Evolutionary conservation across 2,888 invertebrate genomes (phyloP).

Genomic region (Xanthia icteritia): DNA sequence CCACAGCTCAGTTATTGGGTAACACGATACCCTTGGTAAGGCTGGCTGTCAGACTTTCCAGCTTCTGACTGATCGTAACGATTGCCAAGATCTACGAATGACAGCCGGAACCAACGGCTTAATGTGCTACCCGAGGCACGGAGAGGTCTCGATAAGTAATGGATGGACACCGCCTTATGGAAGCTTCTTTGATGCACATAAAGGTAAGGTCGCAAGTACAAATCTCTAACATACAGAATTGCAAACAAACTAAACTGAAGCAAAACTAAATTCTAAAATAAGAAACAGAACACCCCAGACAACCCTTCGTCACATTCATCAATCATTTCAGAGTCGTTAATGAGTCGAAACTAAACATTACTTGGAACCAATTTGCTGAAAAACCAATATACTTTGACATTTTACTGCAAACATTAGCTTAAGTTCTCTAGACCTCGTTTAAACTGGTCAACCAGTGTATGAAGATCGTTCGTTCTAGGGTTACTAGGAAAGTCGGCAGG

Average conservation of each 20-base stretch:
- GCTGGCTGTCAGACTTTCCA: no score
- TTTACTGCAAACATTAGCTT: constrained; percentile 53
- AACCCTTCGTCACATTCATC: constrained; percentile 75
- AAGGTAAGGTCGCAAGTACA: no score
- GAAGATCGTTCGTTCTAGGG: constrained; percentile 65
- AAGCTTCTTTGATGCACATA: not conserved
- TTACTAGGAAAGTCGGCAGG: constrained; percentile 44
- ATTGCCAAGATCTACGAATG: no score
- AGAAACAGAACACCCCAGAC: constrained; percentile 53
- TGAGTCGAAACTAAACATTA: constrained; percentile 81
- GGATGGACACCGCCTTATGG: no score
- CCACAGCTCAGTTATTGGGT: not conserved
- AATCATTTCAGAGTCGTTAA: constrained; percentile 81
- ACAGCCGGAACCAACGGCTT: no score
- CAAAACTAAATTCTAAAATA: constrained; percentile 59
- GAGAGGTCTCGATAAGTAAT: no score
- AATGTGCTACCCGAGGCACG: no score
- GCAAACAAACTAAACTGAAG: constrained; percentile 17
- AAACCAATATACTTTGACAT: constrained; percentile 71
- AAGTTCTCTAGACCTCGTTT: constrained; percentile 55
- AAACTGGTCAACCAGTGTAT: constrained; percentile 66
- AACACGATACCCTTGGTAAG: not conserved
- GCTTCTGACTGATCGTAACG: no score
- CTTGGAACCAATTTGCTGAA: constrained; percentile 72
- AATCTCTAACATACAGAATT: not conserved